Evolutionary conservation across 2,888 invertebrate genomes (phyloP).

Genomic region (Drosophila percnosoma): DNA sequence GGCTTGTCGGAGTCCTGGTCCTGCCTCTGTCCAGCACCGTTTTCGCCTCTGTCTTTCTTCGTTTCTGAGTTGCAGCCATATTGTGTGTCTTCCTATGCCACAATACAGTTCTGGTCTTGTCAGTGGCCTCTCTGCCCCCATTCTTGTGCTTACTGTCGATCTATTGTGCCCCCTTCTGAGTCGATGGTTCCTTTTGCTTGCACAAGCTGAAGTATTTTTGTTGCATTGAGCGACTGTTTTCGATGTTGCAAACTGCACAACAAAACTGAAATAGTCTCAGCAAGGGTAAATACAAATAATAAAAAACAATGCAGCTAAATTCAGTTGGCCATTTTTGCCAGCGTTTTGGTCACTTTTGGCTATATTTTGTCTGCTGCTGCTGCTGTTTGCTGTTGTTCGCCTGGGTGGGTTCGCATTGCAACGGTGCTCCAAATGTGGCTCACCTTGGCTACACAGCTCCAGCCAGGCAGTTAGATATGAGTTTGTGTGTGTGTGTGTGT

Average conservation of each 20-base stretch:
- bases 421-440: constrained; percentile 60
- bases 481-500: constrained; percentile 26
- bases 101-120: too few relatives aligned
- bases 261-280: background rate
- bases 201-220: background rate
- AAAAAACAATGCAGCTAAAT: constrained; percentile 22
- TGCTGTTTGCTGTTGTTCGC: constrained; percentile 2
- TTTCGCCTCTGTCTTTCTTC: too few relatives aligned
- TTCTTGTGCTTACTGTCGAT: background rate
- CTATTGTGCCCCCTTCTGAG: background rate
- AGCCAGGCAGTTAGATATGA: constrained; percentile 34
- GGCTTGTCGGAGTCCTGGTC: too few relatives aligned
- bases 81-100: too few relatives aligned
- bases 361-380: constrained; percentile 3
- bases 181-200: background rate
- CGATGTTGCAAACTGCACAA: background rate
- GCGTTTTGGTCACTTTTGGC: constrained; percentile 23
- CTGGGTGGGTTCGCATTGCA: constrained; percentile 48
- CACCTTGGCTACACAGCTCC: constrained; percentile 58
- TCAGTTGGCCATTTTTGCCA: constrained; percentile 24
- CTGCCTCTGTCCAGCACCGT: too few relatives aligned
- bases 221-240: background rate
- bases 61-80: too few relatives aligned
- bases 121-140: too few relatives aligned
- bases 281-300: background rate